A percentile compares a stretch with the other conserved stretches of the same genome.
Evolutionary conservation across 1,140 invertebrate genomes (phyloP).

Genomic region (Lamellibrachia luymesi): DNA sequence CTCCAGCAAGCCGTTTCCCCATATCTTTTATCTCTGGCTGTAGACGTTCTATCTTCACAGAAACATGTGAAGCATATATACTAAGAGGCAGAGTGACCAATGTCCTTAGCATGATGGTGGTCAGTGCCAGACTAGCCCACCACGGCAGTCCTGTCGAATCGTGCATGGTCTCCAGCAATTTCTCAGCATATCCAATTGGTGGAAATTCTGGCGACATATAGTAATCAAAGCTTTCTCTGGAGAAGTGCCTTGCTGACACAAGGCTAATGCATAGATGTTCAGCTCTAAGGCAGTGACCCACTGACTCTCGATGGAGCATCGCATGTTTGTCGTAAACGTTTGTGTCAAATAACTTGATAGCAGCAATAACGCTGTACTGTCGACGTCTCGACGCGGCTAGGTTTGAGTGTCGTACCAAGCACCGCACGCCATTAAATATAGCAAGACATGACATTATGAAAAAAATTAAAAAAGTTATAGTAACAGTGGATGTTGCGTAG

Average conservation of each 20-base stretch:
- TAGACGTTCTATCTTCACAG: conserved; percentile 73
- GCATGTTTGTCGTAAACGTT: background rate
- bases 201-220: conserved; percentile 59
- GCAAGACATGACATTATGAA: background rate
- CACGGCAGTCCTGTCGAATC: conserved; percentile 73
- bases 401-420: background rate
- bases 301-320: background rate
- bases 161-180: conserved; percentile 68
- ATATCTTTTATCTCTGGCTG: conserved; percentile 71
- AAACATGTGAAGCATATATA: conserved; percentile 68
- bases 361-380: background rate
- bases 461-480: background rate
- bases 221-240: conserved; percentile 18
- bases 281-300: background rate
- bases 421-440: background rate
- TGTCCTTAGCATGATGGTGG: conserved; percentile 68
- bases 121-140: conserved; percentile 75
- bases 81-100: conserved; percentile 73
- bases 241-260: background rate
- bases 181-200: conserved; percentile 67
- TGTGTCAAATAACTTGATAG: background rate
- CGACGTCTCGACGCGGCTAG: background rate
- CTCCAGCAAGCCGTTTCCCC: conserved; percentile 68
- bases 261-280: background rate
- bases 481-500: background rate